Conservation (phyloP, 2,113 vertebrate genomes). For the Etheostoma spectabile region DNA sequence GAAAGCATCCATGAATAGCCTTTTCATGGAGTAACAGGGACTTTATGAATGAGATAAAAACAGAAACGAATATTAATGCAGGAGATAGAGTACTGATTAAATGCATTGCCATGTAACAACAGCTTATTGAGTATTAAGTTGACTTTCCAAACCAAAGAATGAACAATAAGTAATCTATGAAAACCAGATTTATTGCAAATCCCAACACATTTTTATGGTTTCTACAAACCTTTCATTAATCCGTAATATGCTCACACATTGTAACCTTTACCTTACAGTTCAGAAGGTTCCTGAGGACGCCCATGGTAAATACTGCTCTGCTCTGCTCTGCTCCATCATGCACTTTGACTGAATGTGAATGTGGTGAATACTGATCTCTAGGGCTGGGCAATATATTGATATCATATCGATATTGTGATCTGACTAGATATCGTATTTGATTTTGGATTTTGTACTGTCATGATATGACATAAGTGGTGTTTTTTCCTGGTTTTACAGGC, state of each 20-base stretch:
- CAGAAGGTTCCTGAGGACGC: slow-evolving; percentile 81
- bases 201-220: background rate
- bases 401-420: too few relatives aligned
- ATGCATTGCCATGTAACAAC: background rate
- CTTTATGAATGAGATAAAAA: background rate
- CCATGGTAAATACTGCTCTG: slow-evolving; percentile 81
- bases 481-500: too few relatives aligned
- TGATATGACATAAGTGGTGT: too few relatives aligned
- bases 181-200: background rate
- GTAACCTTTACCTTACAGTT: slow-evolving; percentile 69
- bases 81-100: background rate
- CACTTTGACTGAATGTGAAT: slow-evolving; percentile 18
- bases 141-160: background rate
- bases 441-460: too few relatives aligned
- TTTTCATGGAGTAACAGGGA: too few relatives aligned
- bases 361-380: slow-evolving; percentile 11
- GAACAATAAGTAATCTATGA: background rate
- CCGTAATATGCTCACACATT: slow-evolving; percentile 19
- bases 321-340: slow-evolving; percentile 25
- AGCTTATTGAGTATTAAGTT: background rate
- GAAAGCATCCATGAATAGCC: background rate
- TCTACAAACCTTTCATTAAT: background rate
- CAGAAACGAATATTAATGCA: background rate
- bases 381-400: too few relatives aligned
- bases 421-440: too few relatives aligned